Percentiles rank a stretch among this genome's conserved stretches.
These are phyloP conservation scores for Chloebia gouldiae DNA, from an alignment of 2,113 vertebrate species.

Conservation along the genomic window DNA sequence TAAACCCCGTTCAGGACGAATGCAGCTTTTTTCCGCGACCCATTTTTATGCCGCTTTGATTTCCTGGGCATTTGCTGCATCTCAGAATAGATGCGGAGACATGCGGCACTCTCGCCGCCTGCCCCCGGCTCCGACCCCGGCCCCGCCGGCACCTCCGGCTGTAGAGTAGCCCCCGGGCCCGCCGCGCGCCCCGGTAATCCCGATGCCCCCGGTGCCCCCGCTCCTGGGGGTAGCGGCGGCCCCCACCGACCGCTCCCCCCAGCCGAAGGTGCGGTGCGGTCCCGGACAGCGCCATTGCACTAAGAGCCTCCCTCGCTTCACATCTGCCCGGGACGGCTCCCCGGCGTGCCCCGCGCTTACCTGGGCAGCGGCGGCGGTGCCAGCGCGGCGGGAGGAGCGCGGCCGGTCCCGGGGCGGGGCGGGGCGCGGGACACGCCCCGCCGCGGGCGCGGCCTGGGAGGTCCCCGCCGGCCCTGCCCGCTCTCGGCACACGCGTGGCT, in stretches of 20 bases:
- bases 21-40: not conserved
- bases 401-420: not conserved
- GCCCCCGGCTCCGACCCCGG: not conserved
- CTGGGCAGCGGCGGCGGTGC: not conserved
- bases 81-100: not conserved
- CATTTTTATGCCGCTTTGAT: not conserved
- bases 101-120: not conserved
- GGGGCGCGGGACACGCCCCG: not conserved
- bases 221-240: not conserved
- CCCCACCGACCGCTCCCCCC: not conserved
- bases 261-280: not conserved
- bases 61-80: not conserved
- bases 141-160: not conserved
- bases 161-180: not conserved
- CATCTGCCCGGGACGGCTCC: not conserved
- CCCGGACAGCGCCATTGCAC: not conserved
- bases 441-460: not conserved
- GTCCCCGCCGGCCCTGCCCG: too few relatives aligned
- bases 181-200: not conserved
- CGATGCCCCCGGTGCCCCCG: not conserved
- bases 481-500: fast-evolving
- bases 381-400: not conserved
- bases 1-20: not conserved
- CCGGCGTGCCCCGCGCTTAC: not conserved
- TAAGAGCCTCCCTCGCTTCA: not conserved